These are phyloP conservation scores for Nasua narica DNA, from an alignment of 2,797 vertebrate genomes.

Conservation along the genomic window DNA sequence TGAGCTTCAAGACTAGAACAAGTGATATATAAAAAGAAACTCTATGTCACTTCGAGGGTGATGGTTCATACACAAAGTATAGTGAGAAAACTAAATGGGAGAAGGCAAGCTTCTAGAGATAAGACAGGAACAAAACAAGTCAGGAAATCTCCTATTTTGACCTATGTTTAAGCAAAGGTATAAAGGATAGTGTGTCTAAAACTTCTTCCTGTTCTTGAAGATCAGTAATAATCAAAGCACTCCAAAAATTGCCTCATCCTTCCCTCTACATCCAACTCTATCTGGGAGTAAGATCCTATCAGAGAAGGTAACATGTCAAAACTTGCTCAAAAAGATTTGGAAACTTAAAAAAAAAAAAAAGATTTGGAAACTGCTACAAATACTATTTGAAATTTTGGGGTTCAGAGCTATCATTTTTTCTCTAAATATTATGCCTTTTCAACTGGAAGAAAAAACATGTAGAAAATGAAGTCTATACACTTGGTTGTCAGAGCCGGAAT, in stretches of 20 bases:
- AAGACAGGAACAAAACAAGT: neutral
- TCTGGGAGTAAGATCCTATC: neutral
- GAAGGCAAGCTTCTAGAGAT: neutral
- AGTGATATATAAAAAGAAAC: neutral
- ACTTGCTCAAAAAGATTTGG: neutral
- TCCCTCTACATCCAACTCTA: neutral
- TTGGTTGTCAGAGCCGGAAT: neutral
- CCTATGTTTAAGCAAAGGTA: neutral
- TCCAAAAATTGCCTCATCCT: neutral
- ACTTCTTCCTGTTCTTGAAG: neutral
- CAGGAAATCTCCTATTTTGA: neutral
- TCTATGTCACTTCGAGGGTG: neutral
- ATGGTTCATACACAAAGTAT: neutral
- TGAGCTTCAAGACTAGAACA: neutral
- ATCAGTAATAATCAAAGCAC: neutral
- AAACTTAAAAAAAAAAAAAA: neutral
- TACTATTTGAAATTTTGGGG: neutral
- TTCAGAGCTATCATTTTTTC: neutral
- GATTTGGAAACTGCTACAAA: neutral
- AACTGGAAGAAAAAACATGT: neutral
- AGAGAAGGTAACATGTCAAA: neutral
- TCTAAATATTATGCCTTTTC: neutral
- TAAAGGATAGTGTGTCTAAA: neutral
- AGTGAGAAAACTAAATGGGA: neutral
- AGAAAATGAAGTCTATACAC: neutral